phyloP scores from a whole-genome alignment of 2,797 vertebrate genomes.

The Borostomias antarcticus region DNA sequence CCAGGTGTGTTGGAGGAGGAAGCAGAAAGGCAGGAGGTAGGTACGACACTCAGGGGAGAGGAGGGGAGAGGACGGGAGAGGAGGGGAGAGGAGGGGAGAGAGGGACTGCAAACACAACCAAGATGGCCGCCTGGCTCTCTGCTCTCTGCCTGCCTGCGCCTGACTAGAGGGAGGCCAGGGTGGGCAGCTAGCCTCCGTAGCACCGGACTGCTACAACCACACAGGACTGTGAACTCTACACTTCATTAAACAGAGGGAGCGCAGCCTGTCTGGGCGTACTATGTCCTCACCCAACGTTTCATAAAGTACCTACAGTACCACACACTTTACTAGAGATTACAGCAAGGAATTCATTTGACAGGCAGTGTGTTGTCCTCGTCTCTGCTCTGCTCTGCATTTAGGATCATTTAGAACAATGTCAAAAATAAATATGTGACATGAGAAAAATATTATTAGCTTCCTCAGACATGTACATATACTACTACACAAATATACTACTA shows the following conservation, averaged over 20 bases:
- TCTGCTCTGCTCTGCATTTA: too few relatives aligned
- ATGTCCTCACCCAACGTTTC: too few relatives aligned
- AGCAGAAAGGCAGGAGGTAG: neutral
- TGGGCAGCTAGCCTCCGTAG: neutral
- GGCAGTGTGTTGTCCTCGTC: neutral
- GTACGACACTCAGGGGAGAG: neutral
- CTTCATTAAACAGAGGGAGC: neutral
- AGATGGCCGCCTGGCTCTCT: constrained; percentile 8
- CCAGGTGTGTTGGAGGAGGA: neutral
- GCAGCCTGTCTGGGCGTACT: neutral
- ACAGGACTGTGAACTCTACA: neutral
- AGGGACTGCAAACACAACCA: constrained; percentile 1
- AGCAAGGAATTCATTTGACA: neutral
- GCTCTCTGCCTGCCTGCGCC: neutral
- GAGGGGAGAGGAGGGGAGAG: neutral
- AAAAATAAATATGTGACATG: too few relatives aligned
- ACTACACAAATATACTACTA: too few relatives aligned
- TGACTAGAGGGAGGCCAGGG: neutral
- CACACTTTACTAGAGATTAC: too few relatives aligned
- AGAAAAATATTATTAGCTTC: too few relatives aligned
- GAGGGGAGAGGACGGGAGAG: neutral
- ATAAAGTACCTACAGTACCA: too few relatives aligned
- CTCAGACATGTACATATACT: too few relatives aligned
- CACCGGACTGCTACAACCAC: neutral
- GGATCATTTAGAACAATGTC: too few relatives aligned